Conservation (phyloP, 2,113 vertebrate genomes). For the Dicentrarchus labrax region DNA sequence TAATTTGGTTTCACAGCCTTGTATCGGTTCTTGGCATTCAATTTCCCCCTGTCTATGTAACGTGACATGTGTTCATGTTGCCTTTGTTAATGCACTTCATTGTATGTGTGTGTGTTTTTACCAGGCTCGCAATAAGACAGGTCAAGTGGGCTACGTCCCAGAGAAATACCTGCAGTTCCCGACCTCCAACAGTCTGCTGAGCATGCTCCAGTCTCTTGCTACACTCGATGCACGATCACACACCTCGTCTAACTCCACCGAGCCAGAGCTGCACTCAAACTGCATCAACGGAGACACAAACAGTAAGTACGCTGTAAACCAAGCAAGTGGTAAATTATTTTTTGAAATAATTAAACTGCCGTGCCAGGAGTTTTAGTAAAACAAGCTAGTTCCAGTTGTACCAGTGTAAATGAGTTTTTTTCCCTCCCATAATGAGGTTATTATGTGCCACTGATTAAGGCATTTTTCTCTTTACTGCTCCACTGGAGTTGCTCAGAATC, state of each 20-base stretch:
- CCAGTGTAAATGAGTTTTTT: constrained; percentile 16
- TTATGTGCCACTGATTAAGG: constrained; percentile 24
- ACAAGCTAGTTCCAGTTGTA: constrained; percentile 16
- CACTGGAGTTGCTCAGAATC: not conserved
- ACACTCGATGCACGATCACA: constrained; percentile 94
- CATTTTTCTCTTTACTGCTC: constrained; percentile 25
- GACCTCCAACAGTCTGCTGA: constrained; percentile 95
- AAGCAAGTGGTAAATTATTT: not conserved
- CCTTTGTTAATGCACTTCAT: not conserved
- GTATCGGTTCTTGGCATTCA: not conserved
- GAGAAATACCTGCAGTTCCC: constrained; percentile 99
- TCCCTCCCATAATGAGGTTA: constrained; percentile 26
- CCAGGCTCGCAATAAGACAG: constrained; percentile 95
- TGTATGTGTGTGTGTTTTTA: not conserved
- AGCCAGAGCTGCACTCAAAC: constrained; percentile 91
- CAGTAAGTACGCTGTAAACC: constrained; percentile 82
- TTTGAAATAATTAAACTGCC: constrained; percentile 16
- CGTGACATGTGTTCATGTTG: not conserved
- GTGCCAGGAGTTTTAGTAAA: constrained; percentile 5
- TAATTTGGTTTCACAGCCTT: not conserved
- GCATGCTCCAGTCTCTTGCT: constrained; percentile 97
- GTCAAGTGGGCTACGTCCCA: constrained; percentile 95
- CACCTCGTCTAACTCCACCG: constrained; percentile 95
- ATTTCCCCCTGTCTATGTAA: not conserved
- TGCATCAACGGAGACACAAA: constrained; percentile 93